These are phyloP conservation scores for Sebastes miniatus DNA, from an alignment of 2,797 vertebrate species.

Conservation along the genomic window DNA sequence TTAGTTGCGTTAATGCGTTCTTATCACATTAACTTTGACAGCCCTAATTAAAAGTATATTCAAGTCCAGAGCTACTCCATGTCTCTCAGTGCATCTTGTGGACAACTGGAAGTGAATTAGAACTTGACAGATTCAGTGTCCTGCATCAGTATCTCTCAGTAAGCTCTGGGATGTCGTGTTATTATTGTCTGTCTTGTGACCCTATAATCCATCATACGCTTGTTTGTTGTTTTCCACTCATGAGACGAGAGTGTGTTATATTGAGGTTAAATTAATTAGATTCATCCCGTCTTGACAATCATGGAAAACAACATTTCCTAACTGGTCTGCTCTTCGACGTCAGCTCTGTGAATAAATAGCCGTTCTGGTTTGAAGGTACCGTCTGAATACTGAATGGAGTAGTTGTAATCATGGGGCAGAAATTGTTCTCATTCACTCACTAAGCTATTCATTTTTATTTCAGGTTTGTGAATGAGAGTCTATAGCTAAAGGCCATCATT, in stretches of 20 bases:
- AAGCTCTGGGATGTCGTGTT: not conserved
- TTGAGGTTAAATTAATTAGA: not conserved
- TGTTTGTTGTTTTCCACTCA: not conserved
- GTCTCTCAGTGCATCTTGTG: not conserved
- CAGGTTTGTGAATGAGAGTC: conserved; percentile 9
- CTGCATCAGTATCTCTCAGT: not conserved
- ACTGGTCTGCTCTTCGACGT: not conserved
- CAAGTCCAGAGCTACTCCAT: not conserved
- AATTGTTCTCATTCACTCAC: not conserved
- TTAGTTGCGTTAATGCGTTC: too few species aligned
- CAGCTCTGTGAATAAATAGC: not conserved
- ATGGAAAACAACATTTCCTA: not conserved
- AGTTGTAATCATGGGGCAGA: conserved; percentile 3
- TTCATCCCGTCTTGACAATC: not conserved
- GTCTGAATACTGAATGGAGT: not conserved
- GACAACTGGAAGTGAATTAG: not conserved
- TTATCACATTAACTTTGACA: too few species aligned
- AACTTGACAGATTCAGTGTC: not conserved
- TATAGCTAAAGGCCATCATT: not conserved
- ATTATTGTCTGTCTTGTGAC: not conserved
- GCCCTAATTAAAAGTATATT: not conserved
- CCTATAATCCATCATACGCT: not conserved
- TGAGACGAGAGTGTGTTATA: not conserved
- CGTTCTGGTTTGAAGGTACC: not conserved
- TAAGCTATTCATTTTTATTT: not conserved